Base-by-base conservation (phyloP, 1,140 invertebrate species). In the Drosophila bocqueti region DNA sequence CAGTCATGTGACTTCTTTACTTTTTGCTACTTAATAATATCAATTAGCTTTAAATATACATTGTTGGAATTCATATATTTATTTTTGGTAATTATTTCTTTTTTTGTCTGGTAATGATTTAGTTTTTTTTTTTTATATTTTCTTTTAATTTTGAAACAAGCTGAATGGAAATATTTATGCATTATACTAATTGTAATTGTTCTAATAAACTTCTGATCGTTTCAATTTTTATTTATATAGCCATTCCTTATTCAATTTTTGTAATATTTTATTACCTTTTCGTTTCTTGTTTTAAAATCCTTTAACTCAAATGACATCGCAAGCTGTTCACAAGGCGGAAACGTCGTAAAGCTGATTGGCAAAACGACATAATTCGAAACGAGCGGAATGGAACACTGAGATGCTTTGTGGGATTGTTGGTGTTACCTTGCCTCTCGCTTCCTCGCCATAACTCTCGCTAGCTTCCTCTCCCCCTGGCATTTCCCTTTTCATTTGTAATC, bases 401-500 rank as follows among this genome's bases (percentile, higher is more conserved):
- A 21, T 57, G 15, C 36, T 40, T 26, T 55, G 52, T n/a, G 43
- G 26, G 11, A 34, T 40, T 34, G 38, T 13, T 11, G 18, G 8
- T 18, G 24, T 16, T 29, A 31, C 29, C 42, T 34, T 40, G 24
- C 47, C 62, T 67, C 62, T 66, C 8, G 36, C n/a, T 46, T 49
- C 26, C 26, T 8, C 15, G 3, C 15, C 13, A 31, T 61, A 26
- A 24, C 45, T 50, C 21, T 43, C 21, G 38, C 16, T 8, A 3
- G 45, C 46, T 2, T 21, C 21, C 18, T 45, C 29, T 42, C 42
- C 40, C 63, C 18, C 4, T 7, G 46, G 46, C 21, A 9, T 49
- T 24, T 36, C 36, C 26, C 43, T 55, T 42, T 59, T 87, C 84
- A 89, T 83, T 89, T 87, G 84, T 87, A 87, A 87, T 87, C 83